Evolutionary conservation across 2,888 invertebrate genomes (phyloP), one percentile per base, ranked within the genome.

Genomic region (Laothoe populi): DNA sequence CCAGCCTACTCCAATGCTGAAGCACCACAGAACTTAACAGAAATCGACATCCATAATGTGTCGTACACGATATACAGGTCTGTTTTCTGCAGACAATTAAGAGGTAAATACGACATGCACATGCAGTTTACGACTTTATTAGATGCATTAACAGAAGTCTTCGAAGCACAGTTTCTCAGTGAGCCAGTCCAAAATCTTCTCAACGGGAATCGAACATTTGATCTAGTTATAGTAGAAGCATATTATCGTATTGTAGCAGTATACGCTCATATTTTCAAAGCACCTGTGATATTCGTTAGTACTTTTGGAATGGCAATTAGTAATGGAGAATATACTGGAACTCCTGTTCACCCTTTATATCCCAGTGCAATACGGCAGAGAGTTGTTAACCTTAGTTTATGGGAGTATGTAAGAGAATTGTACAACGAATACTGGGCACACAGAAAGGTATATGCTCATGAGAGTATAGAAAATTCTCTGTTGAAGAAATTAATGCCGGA

Each of bases 221-320:
- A 82, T 68, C 62, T 82, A 13, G 63, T 81, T 4, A 64, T 82
- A 4, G 59, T 67, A 4, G 79, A 82, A 70, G 72, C 72, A 35
- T 63, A 71, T 8, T 64, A 70, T 4, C 62, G 78, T 21, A 66
- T 77, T 8, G 66, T 76, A 4, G 63, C 76, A 19, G 53, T 53
- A 19, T 53, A 35, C 8, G 53, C 19, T n/a, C 61, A 77, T 21
- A 65, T 79, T 16, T 79, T 73, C 23, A 69, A 77, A 8, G 75
- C 73, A 5, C 79, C 79, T 1, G 68, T 66, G 0, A 70, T 79
- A 26, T 63, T 75, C 11, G 59, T 79, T 10, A 73, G 74, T 5
- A 76, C 78, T 0, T 68, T 73, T 24, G 75, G 74, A 7, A 59
- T 60, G 7, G n/a, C 68, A 0, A 64, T 71, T 4, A 53, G 19